Conservation (phyloP, 2,888 invertebrate species). For the Phaedon cochleariae region DNA sequence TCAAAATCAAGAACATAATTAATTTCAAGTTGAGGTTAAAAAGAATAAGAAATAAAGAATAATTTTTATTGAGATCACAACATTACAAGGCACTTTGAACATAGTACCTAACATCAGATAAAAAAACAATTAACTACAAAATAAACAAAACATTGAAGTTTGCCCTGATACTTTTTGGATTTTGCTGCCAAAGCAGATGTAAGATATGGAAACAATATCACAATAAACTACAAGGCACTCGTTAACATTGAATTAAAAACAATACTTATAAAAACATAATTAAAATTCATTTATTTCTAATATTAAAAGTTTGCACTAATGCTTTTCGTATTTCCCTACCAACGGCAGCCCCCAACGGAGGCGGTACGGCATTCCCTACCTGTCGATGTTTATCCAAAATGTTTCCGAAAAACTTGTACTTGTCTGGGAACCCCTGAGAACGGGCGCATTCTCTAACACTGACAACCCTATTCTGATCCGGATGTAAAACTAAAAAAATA, state of each 20-base stretch:
- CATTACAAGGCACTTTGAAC: too few relatives aligned
- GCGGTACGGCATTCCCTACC: constrained; percentile 90
- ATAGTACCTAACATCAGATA: too few relatives aligned
- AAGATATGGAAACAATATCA: too few relatives aligned
- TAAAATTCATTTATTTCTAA: background rate
- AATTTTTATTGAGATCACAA: too few relatives aligned
- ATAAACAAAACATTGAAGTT: too few relatives aligned
- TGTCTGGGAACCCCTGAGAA: constrained; percentile 85
- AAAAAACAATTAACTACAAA: too few relatives aligned
- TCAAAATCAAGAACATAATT: too few relatives aligned
- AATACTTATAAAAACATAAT: background rate
- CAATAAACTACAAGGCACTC: background rate
- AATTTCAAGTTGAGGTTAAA: too few relatives aligned
- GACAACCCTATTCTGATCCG: constrained; percentile 81
- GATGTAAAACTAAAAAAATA: constrained; percentile 72
- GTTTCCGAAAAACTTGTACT: constrained; percentile 77
- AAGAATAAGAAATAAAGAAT: too few relatives aligned
- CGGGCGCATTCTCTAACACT: constrained; percentile 87
- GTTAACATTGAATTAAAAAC: background rate
- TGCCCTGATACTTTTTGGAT: too few relatives aligned
- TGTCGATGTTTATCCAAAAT: constrained; percentile 82
- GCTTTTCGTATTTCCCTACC: constrained; percentile 77
- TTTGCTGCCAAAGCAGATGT: too few relatives aligned
- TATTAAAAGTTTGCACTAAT: constrained; percentile 25
- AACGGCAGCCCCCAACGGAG: constrained; percentile 79